Percentiles rank a stretch among this genome's conserved stretches.
Evolutionary conservation across 2,113 vertebrate genomes (phyloP).

Genomic region (Pardalotus punctatus): DNA sequence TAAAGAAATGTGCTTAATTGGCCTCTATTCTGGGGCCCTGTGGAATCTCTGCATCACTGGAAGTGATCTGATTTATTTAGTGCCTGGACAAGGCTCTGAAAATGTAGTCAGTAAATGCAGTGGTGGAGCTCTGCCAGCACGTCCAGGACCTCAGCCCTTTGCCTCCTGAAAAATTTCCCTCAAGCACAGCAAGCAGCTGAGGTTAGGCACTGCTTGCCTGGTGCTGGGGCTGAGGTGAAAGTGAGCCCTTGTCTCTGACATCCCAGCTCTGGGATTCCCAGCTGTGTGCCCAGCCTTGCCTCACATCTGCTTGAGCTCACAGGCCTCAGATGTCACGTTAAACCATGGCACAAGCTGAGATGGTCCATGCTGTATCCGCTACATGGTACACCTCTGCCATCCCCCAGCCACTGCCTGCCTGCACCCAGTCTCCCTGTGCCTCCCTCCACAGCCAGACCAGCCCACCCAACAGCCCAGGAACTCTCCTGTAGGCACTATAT

Average conservation of each 20-base stretch:
- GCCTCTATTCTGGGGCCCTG: neutral
- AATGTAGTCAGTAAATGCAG: neutral
- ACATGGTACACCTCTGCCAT: fast-evolving
- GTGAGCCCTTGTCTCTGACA: neutral
- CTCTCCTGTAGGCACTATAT: neutral
- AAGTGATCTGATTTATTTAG: neutral
- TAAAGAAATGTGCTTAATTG: neutral
- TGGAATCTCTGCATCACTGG: neutral
- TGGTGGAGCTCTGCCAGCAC: neutral
- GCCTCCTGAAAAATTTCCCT: neutral
- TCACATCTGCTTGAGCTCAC: neutral
- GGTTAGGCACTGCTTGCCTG: neutral
- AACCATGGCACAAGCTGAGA: neutral
- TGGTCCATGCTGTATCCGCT: fast-evolving
- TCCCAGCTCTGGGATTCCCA: neutral
- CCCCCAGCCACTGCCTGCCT: neutral
- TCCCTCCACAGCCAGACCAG: neutral
- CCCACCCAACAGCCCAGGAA: fast-evolving
- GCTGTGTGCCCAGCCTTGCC: neutral
- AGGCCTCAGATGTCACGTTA: fast-evolving
- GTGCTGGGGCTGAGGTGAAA: neutral
- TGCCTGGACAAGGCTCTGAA: neutral
- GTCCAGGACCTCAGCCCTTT: neutral
- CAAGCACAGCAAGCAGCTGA: fast-evolving
- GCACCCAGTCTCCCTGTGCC: fast-evolving